Base-by-base conservation (phyloP, 1,140 invertebrate genomes). In the Drosophila kanapiae region DNA sequence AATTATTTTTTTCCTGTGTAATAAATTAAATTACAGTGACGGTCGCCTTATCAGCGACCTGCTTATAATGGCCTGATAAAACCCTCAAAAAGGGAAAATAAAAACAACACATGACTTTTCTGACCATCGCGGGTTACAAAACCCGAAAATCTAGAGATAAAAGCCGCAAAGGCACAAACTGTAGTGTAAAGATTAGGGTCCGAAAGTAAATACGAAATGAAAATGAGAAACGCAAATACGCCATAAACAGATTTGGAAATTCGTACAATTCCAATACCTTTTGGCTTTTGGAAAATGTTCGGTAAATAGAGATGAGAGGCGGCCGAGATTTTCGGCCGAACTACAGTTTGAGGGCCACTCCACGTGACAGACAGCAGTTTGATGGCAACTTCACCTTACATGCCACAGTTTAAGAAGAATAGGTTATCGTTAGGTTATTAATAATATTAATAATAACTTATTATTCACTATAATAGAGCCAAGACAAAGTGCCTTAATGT, bases 11-110 rank as follows among this genome's bases (percentile, higher is more conserved):
- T 31, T 6, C 2, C 14, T 9, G 64, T 77, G 45, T 69, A 54
- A 9, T 61, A 38, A 77, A 77, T 77, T 77, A 40, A 77, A 77
- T 77, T 77, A 77, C 42, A 77, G 16, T 48, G 58, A 80, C 53
- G 60, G 47, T 18, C 67, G 78, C 51, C 76, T 83, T 86, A 86
- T 87, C 83, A 77, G 76, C 71, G 83, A 86, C 84, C 83, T 80
- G 84, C 75, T 86, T 86, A 60, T 67, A 47, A 70, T 70, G 54
- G 65, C 48, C 68, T 85, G 58, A 86, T 86, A 87, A 86, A 87
- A 82, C 37, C 43, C 38, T 27, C 14, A 49, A 74, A 49, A 71
- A 54, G 14, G n/a, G 23, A 40, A 57, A 47, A 59, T 35, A 45
- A 45, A 53, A 37, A 68, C 63, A 70, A 72, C 67, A 72, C 70